Base-by-base conservation (phyloP, 1,140 invertebrate genomes). In the Elysia chlorotica region DNA sequence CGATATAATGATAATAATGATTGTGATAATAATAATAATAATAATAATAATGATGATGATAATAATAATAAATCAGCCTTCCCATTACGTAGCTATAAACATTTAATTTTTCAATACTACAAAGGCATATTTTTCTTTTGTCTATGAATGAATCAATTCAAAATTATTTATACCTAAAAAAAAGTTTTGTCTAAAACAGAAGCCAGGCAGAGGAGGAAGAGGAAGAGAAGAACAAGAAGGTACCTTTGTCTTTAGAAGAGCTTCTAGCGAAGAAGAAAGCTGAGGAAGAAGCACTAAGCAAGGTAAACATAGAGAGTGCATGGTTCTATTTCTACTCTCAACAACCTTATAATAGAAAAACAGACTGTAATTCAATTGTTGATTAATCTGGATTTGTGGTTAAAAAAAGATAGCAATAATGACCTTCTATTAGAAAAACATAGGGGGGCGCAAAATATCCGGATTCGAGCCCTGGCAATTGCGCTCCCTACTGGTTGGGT, bases 201-300 rank as follows among this genome's bases (percentile, higher is more conserved):
- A 73, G 57, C 35, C 54, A 68, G n/a, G 71, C 74, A 35, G 61
- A 65, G 28, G 74, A 69, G 25, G 56, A 67, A 36, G 0, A 96
- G 95, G 86, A 93, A 92, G 73, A 63, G 0, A 36, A 54, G 53
- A 71, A 73, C 30, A 86, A 85, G 67, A 79, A 80, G 69, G 82
- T 86, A 30, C 98, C 98, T 0, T 88, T 99, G 3, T 99, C 97
- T 54, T 89, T 99, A 28, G 98, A 99, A 87, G 97, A 99, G 87
- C 84, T 99, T 37, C 86, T 99, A 25, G 93, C 95, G 0, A 98
- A 98, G 84, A 98, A 98, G 82, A 97, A 99, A 86, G 95, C 95
- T 2, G 96, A 98, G 86, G 96, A 99, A 87, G 93, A 94, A 79
- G 86, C 83, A n/a, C 71, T 83, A 79, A 94, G 94, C 30, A 92